Percentiles rank a stretch among this genome's conserved stretches.
Conservation (phyloP, 1,140 invertebrate species). For the Drosophila dunni region DNA sequence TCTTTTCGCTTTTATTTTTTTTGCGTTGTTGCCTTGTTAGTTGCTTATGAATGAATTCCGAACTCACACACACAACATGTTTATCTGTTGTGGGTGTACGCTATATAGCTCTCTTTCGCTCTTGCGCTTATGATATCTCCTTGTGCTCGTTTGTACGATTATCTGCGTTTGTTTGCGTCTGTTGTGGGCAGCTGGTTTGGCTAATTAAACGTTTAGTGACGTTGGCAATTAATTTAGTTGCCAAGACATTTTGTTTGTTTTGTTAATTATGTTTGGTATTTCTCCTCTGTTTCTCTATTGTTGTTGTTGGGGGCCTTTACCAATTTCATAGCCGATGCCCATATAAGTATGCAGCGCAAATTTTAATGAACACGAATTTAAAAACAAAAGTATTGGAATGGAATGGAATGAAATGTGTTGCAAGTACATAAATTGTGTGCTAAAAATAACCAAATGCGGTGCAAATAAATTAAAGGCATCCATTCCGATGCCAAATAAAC, state of each 20-base stretch:
- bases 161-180: slow-evolving; percentile 41
- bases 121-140: background rate
- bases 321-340: slow-evolving; percentile 57
- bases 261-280: slow-evolving; percentile 14
- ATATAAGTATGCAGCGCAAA: slow-evolving; percentile 68
- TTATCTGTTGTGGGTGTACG: slow-evolving; percentile 50
- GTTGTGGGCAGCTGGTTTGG: slow-evolving; percentile 45
- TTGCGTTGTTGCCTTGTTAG: slow-evolving; percentile 43
- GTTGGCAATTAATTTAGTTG: slow-evolving; percentile 67
- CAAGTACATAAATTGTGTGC: slow-evolving; percentile 67
- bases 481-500: slow-evolving; percentile 56
- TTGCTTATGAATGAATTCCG: slow-evolving; percentile 67
- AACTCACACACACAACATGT: background rate
- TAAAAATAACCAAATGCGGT: slow-evolving; percentile 64
- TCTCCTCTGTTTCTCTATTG: background rate
- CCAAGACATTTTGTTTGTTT: slow-evolving; percentile 41
- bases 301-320: slow-evolving; percentile 18
- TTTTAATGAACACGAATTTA: slow-evolving; percentile 50
- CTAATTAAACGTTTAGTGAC: slow-evolving; percentile 68
- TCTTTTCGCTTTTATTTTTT: slow-evolving; percentile 41
- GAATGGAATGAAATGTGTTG: slow-evolving; percentile 14
- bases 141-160: slow-evolving; percentile 20
- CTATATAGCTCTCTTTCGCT: background rate
- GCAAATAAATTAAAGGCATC: slow-evolving; percentile 67
- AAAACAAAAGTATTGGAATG: slow-evolving; percentile 19